Evolutionary conservation across 2,113 vertebrate species (phyloP).

Genomic region (Talpa occidentalis): DNA sequence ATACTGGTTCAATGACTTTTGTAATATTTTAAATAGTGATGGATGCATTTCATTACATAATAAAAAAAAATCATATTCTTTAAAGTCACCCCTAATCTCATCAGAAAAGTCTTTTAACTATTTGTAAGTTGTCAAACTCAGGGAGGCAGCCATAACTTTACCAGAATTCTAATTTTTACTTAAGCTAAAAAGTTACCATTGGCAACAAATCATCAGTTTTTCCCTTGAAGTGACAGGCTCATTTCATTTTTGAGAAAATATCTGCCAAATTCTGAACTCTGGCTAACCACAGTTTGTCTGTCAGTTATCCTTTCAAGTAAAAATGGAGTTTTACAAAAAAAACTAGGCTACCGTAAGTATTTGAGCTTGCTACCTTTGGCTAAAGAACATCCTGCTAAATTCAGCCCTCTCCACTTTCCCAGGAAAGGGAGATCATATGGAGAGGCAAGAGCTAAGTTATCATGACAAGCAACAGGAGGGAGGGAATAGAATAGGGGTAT

Average conservation of each 20-base stretch:
- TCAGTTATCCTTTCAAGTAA: slow-evolving; percentile 19
- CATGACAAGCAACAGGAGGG: too few relatives aligned
- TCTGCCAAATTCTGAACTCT: slow-evolving; percentile 24
- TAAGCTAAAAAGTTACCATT: background rate
- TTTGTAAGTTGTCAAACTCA: slow-evolving; percentile 16
- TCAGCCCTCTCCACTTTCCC: too few relatives aligned
- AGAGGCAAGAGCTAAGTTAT: too few relatives aligned
- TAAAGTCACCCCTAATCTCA: background rate
- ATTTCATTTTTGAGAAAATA: slow-evolving; percentile 42
- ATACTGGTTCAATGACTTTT: background rate
- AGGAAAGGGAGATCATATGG: too few relatives aligned
- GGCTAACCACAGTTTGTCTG: slow-evolving; percentile 10
- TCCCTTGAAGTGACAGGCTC: background rate
- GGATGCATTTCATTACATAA: slow-evolving; percentile 9
- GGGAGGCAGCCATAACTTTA: background rate
- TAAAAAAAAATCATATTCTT: slow-evolving; percentile 22
- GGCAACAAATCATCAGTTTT: slow-evolving; percentile 13
- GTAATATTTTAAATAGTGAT: background rate
- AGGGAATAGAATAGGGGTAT: too few relatives aligned
- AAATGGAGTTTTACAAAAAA: background rate
- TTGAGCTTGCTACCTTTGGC: too few relatives aligned
- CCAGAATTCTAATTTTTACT: slow-evolving; percentile 22
- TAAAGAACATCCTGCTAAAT: too few relatives aligned
- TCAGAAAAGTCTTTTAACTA: background rate
- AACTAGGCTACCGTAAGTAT: too few relatives aligned